These are phyloP conservation scores for Chouioia cunea DNA, from an alignment of 2,888 invertebrate species.

Conservation along the genomic window DNA sequence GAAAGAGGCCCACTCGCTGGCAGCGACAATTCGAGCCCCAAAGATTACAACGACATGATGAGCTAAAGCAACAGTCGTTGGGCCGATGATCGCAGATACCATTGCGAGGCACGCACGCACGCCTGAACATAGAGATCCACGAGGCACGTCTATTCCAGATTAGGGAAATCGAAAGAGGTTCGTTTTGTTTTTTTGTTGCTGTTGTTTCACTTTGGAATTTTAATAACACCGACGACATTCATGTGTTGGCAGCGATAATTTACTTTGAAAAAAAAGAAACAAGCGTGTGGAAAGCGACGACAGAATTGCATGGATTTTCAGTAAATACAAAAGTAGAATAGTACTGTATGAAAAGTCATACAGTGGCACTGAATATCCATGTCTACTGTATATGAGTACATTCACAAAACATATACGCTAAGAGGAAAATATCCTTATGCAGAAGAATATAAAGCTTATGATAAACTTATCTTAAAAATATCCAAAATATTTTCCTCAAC, in stretches of 20 bases:
- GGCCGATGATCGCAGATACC: constrained; percentile 88
- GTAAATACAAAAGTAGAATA: too few relatives aligned
- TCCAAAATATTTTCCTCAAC: not conserved
- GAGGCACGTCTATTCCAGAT: constrained; percentile 79
- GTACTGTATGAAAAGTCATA: too few relatives aligned
- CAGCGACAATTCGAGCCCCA: constrained; percentile 92
- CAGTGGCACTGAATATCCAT: too few relatives aligned
- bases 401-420: not conserved
- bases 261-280: not conserved
- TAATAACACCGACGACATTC: not conserved
- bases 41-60: constrained; percentile 88
- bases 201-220: not conserved
- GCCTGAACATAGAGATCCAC: constrained; percentile 88
- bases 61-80: constrained; percentile 87
- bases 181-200: constrained; percentile 40
- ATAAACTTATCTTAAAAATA: not conserved
- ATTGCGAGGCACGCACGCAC: constrained; percentile 84
- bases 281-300: not conserved
- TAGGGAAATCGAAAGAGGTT: constrained; percentile 61
- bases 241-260: not conserved
- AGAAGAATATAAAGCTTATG: not conserved
- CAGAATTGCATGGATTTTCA: not conserved
- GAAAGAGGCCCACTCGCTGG: constrained; percentile 89
- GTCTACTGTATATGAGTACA: too few relatives aligned
- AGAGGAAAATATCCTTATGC: too few relatives aligned